Evolutionary conservation across 2,113 vertebrate genomes (phyloP).

Genomic region (Actenoides lindsayi): DNA sequence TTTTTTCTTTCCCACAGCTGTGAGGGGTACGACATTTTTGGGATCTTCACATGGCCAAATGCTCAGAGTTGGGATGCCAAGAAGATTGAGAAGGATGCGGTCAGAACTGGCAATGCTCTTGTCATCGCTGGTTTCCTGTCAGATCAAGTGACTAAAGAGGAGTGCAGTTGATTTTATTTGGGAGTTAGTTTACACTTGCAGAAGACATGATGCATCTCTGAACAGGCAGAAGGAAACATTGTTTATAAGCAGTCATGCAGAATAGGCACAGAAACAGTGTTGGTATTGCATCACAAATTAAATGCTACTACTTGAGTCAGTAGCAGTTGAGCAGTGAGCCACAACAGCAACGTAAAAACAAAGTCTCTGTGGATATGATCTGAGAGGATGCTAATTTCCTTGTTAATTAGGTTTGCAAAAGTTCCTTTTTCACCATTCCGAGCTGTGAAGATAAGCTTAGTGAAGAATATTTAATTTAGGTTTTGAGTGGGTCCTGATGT

Average conservation of each 20-base stretch:
- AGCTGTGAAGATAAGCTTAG: background rate
- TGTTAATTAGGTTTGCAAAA: slow-evolving; percentile 43
- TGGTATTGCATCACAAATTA: background rate
- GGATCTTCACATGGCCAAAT: background rate
- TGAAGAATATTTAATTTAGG: slow-evolving; percentile 7
- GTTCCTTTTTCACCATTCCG: slow-evolving; percentile 17
- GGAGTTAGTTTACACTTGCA: background rate
- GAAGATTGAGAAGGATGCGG: background rate
- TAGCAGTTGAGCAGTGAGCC: background rate
- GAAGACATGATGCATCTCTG: background rate
- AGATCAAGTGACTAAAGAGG: background rate
- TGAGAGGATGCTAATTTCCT: slow-evolving; percentile 15
- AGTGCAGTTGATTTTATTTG: background rate
- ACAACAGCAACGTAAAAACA: background rate
- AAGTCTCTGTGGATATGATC: slow-evolving; percentile 5
- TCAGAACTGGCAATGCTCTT: background rate
- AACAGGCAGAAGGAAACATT: background rate
- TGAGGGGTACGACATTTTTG: background rate
- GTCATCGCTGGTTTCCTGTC: background rate
- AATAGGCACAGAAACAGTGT: background rate
- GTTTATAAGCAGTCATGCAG: background rate
- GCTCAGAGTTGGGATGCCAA: background rate
- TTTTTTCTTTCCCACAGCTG: background rate
- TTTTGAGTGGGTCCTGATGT: slow-evolving; percentile 8
- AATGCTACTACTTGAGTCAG: slow-evolving; percentile 5